Conservation (phyloP, 2,797 vertebrate genomes). For the Chiroxiphia lanceolata region DNA sequence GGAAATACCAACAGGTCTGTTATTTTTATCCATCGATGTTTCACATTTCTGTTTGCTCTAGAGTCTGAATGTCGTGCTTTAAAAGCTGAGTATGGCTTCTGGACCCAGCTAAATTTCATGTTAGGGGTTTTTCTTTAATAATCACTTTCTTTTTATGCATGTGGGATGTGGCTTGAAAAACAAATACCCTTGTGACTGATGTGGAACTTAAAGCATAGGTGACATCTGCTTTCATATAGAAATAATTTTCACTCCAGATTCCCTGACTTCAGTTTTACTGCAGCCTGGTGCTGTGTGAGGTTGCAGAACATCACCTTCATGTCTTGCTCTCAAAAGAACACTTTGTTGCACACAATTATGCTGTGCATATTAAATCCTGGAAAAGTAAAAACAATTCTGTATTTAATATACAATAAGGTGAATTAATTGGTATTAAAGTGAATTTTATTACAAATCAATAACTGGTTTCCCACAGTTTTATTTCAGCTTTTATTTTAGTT, state of each 20-base stretch:
- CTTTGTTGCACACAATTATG: not conserved
- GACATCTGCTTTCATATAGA: not conserved
- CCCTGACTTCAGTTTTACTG: not conserved
- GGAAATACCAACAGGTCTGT: not conserved
- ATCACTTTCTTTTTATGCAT: not conserved
- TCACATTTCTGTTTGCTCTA: not conserved
- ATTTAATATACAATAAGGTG: slow-evolving; percentile 7
- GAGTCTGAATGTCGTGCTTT: not conserved
- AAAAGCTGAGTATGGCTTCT: not conserved
- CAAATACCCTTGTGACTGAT: not conserved
- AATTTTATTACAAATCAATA: slow-evolving; percentile 29
- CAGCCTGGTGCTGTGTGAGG: not conserved
- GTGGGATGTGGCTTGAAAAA: not conserved
- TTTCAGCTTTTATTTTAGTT: slow-evolving; percentile 4
- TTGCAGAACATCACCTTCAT: not conserved
- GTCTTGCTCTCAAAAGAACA: not conserved
- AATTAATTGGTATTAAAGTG: slow-evolving; percentile 47
- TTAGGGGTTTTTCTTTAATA: not conserved
- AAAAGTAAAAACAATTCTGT: slow-evolving; percentile 9
- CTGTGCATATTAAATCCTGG: not conserved
- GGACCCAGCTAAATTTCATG: not conserved
- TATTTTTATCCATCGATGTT: not conserved
- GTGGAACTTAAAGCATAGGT: not conserved
- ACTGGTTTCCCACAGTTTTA: not conserved
- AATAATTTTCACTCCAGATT: not conserved